Percentiles rank a stretch among this genome's conserved stretches.
Conservation (phyloP, 2,797 vertebrate species). For the Typhlichthys eigenmanni region DNA sequence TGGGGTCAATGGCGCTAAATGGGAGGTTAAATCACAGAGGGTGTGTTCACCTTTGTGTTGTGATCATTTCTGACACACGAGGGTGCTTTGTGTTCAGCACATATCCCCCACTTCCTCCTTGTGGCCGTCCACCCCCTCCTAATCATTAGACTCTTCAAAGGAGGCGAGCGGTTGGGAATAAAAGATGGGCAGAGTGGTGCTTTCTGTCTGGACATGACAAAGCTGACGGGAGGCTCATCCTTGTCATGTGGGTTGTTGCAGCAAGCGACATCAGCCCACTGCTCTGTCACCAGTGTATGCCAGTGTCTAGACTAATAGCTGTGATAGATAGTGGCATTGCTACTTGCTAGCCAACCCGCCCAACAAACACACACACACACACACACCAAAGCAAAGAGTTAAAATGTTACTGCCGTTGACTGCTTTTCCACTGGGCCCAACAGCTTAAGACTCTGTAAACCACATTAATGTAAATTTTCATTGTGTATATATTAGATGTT, state of each 20-base stretch:
- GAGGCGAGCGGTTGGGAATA: conserved; percentile 13
- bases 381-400: conserved; percentile 58
- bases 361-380: conserved; percentile 46
- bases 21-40: conserved; percentile 58
- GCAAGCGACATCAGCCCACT: conserved; percentile 55
- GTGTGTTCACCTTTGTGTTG: conserved; percentile 61
- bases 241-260: conserved; percentile 62
- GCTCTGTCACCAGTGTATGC: conserved; percentile 61
- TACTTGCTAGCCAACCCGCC: conserved; percentile 52
- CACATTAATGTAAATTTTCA: conserved; percentile 70
- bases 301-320: conserved; percentile 69
- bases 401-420: conserved; percentile 72
- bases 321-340: conserved; percentile 67
- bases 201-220: conserved; percentile 66
- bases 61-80: conserved; percentile 63
- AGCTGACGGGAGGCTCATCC: conserved; percentile 56
- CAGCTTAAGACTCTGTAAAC: conserved; percentile 70
- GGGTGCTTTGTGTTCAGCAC: conserved; percentile 53
- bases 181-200: conserved; percentile 39
- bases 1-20: conserved; percentile 59
- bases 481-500: conserved; percentile 78
- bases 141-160: conserved; percentile 24
- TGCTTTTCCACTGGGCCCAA: conserved; percentile 58
- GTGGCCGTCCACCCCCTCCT: conserved; percentile 30
- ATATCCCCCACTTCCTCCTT: conserved; percentile 31